Evolutionary conservation across 1,140 invertebrate species (phyloP), one percentile per base, ranked within the genome.

Genomic region (Polypedilum vanderplanki): DNA sequence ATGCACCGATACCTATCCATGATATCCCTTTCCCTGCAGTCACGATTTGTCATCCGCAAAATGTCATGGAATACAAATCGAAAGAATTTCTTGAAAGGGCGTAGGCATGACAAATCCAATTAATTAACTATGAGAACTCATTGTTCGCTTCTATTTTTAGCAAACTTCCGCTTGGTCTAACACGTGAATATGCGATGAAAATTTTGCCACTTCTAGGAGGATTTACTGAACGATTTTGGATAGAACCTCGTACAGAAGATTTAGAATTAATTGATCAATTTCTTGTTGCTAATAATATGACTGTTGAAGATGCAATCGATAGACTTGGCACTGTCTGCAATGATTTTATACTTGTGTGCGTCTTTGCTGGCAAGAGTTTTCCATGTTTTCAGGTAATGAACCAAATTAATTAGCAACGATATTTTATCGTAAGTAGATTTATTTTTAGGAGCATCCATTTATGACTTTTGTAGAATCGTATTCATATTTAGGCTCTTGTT

Each of bases 261-360:
- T 70, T 70, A 4, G 65, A 70, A 70, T 18, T 70, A 17, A 70
- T 70, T 20, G 65, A 70, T 70, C n/a, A n/a, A 18, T 10, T 70
- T 18, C 20, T 70, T 8, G 10, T 20, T 8, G 7, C 10, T 1
- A 70, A 70, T 70, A 22, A 22, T 7, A 22, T 70, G 65, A 70
- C 17, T 20, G 65, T 70, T 18, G 18, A 70, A 1, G 65, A 18
- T 22, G 65, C 65, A 0, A 70, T 70, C 10, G 65, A 70, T 7
- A 20, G 8, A 7, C 17, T 70, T 9, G 65, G 65, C 0, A 70
- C 65, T 20, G 65, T 70, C 18, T 70, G 65, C 10, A 7, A n/a
- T 8, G 65, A 70, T 20, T 70, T 70, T 20, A 18, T 70, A 7
- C 65, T 70, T 70, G 65, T 70, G n/a, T 70, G 65, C 17, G 17